Conservation (phyloP, 2,113 vertebrate genomes). For the Hippocampus barbouri region DNA sequence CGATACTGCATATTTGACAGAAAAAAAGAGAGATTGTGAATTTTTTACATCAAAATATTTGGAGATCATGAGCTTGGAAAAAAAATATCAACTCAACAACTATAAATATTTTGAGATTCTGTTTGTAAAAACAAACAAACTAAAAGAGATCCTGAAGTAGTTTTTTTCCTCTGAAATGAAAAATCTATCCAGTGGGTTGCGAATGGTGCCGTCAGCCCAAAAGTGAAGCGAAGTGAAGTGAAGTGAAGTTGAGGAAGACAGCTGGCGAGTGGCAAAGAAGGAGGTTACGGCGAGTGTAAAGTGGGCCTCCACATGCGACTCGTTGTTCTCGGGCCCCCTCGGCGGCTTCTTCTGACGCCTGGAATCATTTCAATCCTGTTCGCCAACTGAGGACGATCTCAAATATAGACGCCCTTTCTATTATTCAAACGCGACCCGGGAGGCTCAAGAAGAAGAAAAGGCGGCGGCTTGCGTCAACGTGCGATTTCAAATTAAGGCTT, state of each 20-base stretch:
- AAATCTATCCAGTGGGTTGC: too few species aligned
- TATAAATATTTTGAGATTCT: too few species aligned
- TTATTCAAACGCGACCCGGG: slow-evolving; percentile 76
- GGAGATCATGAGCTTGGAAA: too few species aligned
- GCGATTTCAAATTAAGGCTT: too few species aligned
- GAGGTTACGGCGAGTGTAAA: slow-evolving; percentile 53
- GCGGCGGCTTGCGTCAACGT: neutral
- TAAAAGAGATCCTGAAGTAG: too few species aligned
- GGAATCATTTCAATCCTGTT: slow-evolving; percentile 73
- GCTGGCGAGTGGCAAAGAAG: slow-evolving; percentile 17
- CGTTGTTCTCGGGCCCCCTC: slow-evolving; percentile 60
- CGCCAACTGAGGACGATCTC: slow-evolving; percentile 70
- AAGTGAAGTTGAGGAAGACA: neutral
- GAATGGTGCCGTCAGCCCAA: neutral
- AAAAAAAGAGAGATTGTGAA: too few species aligned
- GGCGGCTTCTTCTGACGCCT: slow-evolving; percentile 70
- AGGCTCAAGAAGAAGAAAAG: slow-evolving; percentile 16
- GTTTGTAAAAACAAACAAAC: too few species aligned
- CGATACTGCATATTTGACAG: too few species aligned
- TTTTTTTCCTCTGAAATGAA: too few species aligned
- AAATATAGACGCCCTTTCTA: slow-evolving; percentile 76
- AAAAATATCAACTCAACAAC: too few species aligned
- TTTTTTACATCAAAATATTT: too few species aligned
- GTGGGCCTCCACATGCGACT: slow-evolving; percentile 71
- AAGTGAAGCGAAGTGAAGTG: neutral